These are phyloP conservation scores for Leontocebus nigricollis DNA, from an alignment of 2,797 vertebrate genomes.

Conservation along the genomic window DNA sequence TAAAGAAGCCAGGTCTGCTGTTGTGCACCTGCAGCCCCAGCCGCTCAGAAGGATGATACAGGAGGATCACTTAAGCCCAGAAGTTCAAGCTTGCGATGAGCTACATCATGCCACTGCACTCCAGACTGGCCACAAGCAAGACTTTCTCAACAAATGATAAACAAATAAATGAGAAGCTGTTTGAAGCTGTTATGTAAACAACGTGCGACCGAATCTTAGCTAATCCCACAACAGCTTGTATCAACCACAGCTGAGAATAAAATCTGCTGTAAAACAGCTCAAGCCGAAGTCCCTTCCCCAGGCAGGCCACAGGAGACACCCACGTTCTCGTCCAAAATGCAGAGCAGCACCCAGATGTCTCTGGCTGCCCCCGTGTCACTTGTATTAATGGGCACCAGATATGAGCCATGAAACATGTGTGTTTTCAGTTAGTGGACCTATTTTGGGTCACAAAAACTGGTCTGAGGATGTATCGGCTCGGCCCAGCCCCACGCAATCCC, in stretches of 20 bases:
- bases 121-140: not conserved
- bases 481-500: not conserved
- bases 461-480: not conserved
- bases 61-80: not conserved
- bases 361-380: too few relatives aligned
- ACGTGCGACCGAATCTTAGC: rapidly evolving
- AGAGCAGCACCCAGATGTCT: rapidly evolving
- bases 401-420: not conserved
- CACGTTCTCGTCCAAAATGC: not conserved
- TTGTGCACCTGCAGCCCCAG: not conserved
- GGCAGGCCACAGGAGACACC: rapidly evolving
- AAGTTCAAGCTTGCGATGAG: not conserved
- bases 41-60: not conserved
- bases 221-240: rapidly evolving
- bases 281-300: rapidly evolving
- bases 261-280: rapidly evolving
- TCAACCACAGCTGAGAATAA: not conserved
- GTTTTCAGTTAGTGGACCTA: not conserved
- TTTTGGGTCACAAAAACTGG: not conserved
- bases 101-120: not conserved
- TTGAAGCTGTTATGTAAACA: not conserved
- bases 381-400: too few relatives aligned
- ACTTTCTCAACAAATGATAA: not conserved
- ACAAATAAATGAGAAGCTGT: not conserved
- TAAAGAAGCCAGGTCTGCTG: not conserved